Evolutionary conservation across 2,888 invertebrate genomes (phyloP).

Genomic region (Tuta absoluta): DNA sequence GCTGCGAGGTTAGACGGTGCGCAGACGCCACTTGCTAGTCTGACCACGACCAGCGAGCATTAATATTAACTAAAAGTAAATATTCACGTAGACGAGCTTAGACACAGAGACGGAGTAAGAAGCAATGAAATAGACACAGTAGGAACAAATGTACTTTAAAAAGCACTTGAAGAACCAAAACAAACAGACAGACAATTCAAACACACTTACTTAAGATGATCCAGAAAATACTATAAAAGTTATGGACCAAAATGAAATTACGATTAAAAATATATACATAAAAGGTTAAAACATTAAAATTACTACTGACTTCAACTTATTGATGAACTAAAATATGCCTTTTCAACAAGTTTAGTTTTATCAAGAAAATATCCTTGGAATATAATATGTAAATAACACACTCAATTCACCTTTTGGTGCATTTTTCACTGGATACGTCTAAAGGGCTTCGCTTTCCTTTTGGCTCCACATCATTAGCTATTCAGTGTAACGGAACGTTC

Average conservation of each 20-base stretch:
- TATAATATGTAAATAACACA: too few relatives aligned
- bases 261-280: too few relatives aligned
- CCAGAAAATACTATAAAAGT: too few relatives aligned
- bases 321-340: too few relatives aligned
- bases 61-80: slow-evolving; percentile 34
- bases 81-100: slow-evolving; percentile 28
- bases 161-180: too few relatives aligned
- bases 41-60: slow-evolving; percentile 26
- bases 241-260: too few relatives aligned
- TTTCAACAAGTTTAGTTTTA: background rate
- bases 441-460: slow-evolving; percentile 20
- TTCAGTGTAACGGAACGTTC: slow-evolving; percentile 73
- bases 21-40: slow-evolving; percentile 29
- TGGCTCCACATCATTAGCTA: slow-evolving; percentile 61
- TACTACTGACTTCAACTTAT: too few relatives aligned
- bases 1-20: slow-evolving; percentile 24
- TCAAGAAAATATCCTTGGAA: background rate
- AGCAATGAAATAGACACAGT: background rate
- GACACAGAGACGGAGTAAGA: slow-evolving; percentile 11
- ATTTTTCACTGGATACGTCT: background rate
- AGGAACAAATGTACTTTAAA: too few relatives aligned
- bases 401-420: background rate
- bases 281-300: too few relatives aligned
- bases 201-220: too few relatives aligned
- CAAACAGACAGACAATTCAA: too few relatives aligned